Percentiles rank a stretch among this genome's conserved stretches.
Evolutionary conservation across 2,113 vertebrate species (phyloP).

Genomic region (Alethe castanea): DNA sequence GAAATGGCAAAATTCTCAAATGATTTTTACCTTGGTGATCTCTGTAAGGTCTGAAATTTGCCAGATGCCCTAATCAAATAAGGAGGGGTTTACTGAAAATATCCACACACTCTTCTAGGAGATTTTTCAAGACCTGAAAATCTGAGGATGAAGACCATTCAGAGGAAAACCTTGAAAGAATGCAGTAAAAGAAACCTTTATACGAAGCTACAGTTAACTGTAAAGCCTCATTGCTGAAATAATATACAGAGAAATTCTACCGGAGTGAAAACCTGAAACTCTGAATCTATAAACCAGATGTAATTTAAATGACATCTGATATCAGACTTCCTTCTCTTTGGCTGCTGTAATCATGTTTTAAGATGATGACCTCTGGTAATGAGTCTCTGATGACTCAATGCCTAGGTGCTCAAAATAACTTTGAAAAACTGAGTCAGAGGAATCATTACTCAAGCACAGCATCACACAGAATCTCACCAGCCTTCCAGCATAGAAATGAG

Average conservation of each 20-base stretch:
- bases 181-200: not conserved
- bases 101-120: not conserved
- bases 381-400: slow-evolving; percentile 26
- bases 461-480: not conserved
- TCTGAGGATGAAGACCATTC: not conserved
- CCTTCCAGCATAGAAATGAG: not conserved
- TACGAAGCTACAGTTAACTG: not conserved
- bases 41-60: not conserved
- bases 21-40: not conserved
- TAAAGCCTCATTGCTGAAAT: not conserved
- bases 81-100: not conserved
- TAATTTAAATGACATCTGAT: not conserved
- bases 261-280: not conserved
- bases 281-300: not conserved
- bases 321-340: slow-evolving; percentile 10
- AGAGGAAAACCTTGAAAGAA: not conserved
- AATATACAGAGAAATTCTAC: not conserved
- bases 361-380: slow-evolving; percentile 29
- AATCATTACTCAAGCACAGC: not conserved
- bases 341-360: slow-evolving; percentile 19
- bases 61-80: not conserved
- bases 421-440: slow-evolving; percentile 64
- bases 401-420: slow-evolving; percentile 61
- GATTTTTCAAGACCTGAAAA: not conserved
- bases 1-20: not conserved